These are phyloP conservation scores for Gymnosoma rotundatum DNA, from an alignment of 2,888 invertebrate genomes.

Conservation along the genomic window DNA sequence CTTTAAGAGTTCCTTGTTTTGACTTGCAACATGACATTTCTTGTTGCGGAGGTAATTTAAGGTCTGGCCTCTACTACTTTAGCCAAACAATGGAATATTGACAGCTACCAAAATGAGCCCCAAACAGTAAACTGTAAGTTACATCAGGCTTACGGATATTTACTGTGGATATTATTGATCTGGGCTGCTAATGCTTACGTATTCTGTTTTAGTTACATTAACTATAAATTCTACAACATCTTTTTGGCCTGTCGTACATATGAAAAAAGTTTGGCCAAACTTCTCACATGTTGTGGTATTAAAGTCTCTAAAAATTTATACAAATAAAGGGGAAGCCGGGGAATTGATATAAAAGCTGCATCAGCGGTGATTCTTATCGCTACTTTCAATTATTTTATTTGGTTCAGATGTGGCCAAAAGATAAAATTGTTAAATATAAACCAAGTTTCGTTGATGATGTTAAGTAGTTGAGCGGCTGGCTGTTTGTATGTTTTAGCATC, in stretches of 20 bases:
- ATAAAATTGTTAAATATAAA: slow-evolving; percentile 81
- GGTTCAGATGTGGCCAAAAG: slow-evolving; percentile 81
- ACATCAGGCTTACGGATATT: not conserved
- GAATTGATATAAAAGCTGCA: slow-evolving; percentile 43
- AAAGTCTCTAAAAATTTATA: not conserved
- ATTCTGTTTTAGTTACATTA: slow-evolving; percentile 64
- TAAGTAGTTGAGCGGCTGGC: slow-evolving; percentile 37
- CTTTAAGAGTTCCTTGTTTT: slow-evolving; percentile 45
- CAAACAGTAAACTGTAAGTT: slow-evolving; percentile 28
- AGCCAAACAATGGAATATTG: slow-evolving; percentile 63
- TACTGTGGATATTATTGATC: slow-evolving; percentile 30
- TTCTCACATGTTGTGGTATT: slow-evolving; percentile 22
- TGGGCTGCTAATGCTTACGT: slow-evolving; percentile 44
- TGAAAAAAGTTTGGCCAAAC: slow-evolving; percentile 31
- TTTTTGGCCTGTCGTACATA: slow-evolving; percentile 43
- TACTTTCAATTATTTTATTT: slow-evolving; percentile 82
- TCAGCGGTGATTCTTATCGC: slow-evolving; percentile 78
- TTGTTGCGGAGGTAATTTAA: slow-evolving; percentile 68
- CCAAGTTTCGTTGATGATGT: slow-evolving; percentile 70
- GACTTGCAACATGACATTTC: slow-evolving; percentile 67
- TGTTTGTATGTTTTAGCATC: slow-evolving; percentile 45
- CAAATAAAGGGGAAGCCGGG: not conserved
- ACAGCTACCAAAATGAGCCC: slow-evolving; percentile 62
- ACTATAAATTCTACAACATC: slow-evolving; percentile 67
- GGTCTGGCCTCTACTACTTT: slow-evolving; percentile 57